Base-by-base conservation (phyloP, 2,797 vertebrate species). In the Linurgus olivaceus region DNA sequence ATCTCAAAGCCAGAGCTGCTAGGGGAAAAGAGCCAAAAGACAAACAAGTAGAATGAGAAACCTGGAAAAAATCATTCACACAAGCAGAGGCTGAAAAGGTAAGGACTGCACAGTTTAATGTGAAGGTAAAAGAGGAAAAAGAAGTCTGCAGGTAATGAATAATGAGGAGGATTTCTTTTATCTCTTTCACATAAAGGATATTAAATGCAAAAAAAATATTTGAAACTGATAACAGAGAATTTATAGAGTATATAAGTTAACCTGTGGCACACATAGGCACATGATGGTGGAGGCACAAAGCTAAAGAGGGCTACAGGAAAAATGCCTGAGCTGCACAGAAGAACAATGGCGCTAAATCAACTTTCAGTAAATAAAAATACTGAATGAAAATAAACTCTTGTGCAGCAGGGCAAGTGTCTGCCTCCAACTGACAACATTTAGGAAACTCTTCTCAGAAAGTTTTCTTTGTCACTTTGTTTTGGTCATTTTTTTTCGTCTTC, bases 1-100 rank as follows among this genome's bases (percentile, higher is more conserved):
- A 71, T 81, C 66, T 93, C 72, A 86, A 92, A 95, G 77, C 71
- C 37, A 79, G 65, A 93, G 73, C 47, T 23, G 2, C 61, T 48
- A 86, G 58, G 65, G 74, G 57, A 28, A 77, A 95, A 83, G 31
- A 58, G 72, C 51, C 73, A 48, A 24, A 83, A 95, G 65, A 93
- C 87, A 93, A 94, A 79, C 75, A 90, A 72, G 37, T 10, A 86
- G 55, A 96, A 93, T 24, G 28, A 91, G 89, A 97, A 95, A 86
- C 37, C 61, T 68, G 50, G 59, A 86, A 87, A 87, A 88, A 85
- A 65, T 58, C 45, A 61, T 78, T 93, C 71, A 68, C 37, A 80
- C 10, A 67, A 92, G 47, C 67, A 72, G 37, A 83, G 35, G 37
- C 26, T 90, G 75, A 77, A 86, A 94, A 91, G 78, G 81, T 54